phyloP scores from a whole-genome alignment of 1,140 invertebrate species.

The Temnothorax nylanderi region DNA sequence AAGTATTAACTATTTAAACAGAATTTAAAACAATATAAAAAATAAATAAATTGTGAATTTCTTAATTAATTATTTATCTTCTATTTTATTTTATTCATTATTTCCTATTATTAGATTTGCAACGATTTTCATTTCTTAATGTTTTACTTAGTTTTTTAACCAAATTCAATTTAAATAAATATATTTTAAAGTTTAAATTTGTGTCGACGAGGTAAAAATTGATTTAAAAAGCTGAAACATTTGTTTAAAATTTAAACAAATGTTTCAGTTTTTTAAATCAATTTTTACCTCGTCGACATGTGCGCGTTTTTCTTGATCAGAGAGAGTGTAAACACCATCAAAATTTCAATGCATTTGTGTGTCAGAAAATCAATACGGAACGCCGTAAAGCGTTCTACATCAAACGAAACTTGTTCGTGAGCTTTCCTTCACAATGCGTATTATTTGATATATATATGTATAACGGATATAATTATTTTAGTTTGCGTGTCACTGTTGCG shows the following conservation, averaged over 20 bases:
- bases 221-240: neutral
- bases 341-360: constrained; percentile 1
- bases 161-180: neutral
- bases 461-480: neutral
- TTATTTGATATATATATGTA: neutral
- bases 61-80: neutral
- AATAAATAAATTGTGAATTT: neutral
- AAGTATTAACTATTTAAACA: neutral
- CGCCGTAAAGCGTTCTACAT: constrained; percentile 24
- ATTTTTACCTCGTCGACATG: neutral
- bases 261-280: neutral
- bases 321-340: too few relatives aligned
- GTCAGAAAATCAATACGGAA: constrained; percentile 66
- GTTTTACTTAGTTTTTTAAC: neutral
- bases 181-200: too few relatives aligned
- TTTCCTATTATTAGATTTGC: neutral
- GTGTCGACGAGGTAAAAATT: neutral
- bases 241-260: constrained; percentile 1
- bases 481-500: neutral
- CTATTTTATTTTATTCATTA: neutral
- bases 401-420: constrained; percentile 3
- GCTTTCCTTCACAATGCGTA: neutral
- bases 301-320: constrained; percentile 13
- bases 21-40: neutral
- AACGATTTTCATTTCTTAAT: neutral